phyloP scores from a whole-genome alignment of 2,113 vertebrate genomes.

The Pterocles burchelli region DNA sequence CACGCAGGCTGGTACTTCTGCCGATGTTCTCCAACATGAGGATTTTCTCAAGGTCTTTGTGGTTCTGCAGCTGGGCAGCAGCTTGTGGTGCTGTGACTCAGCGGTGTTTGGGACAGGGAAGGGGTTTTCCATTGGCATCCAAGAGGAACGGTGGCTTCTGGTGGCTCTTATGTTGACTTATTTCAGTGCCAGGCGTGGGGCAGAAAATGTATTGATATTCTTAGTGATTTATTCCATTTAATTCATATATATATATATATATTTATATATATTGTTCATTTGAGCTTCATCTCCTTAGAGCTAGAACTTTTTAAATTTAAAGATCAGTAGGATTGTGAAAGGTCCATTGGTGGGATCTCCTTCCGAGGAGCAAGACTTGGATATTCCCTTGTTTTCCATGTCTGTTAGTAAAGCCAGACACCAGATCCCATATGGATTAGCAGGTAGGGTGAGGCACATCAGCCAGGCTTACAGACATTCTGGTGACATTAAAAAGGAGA shows the following conservation, averaged over 20 bases:
- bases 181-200: not conserved
- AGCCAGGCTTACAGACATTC: not conserved
- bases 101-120: accelerated
- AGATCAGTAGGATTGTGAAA: not conserved
- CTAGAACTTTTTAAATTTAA: accelerated
- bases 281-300: not conserved
- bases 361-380: not conserved
- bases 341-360: too few species aligned
- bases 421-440: not conserved
- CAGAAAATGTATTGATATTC: not conserved
- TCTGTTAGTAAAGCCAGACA: not conserved
- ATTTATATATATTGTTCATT: too few species aligned
- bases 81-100: accelerated
- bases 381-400: accelerated
- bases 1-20: not conserved
- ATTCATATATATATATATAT: too few species aligned
- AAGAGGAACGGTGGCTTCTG: not conserved
- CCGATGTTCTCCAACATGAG: accelerated
- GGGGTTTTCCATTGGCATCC: not conserved
- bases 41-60: not conserved
- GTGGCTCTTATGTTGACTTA: not conserved
- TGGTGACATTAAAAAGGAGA: not conserved
- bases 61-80: not conserved
- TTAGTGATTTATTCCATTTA: not conserved
- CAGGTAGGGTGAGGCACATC: not conserved